phyloP scores from a whole-genome alignment of 2,888 invertebrate species.

The Entomobrya multifasciata region DNA sequence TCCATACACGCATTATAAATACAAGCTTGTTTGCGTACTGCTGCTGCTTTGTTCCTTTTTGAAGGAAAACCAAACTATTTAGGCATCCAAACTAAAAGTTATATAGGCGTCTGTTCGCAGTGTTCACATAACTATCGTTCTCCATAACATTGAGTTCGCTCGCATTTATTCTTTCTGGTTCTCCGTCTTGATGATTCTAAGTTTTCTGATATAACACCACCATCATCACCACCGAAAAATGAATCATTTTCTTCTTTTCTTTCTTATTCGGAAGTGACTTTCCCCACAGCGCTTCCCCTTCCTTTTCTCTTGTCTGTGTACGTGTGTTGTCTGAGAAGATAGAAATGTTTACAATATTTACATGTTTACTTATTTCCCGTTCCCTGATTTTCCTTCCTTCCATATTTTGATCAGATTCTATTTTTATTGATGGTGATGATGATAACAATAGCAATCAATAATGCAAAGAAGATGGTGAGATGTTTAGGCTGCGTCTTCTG shows the following conservation, averaged over 20 bases:
- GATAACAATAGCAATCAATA: constrained; percentile 22
- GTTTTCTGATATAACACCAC: not conserved
- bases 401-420: constrained; percentile 38
- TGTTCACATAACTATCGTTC: constrained; percentile 16
- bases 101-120: constrained; percentile 18
- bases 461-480: not conserved
- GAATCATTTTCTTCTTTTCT: constrained; percentile 47
- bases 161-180: not conserved
- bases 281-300: constrained; percentile 63
- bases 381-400: constrained; percentile 9
- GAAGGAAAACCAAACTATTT: too few species aligned
- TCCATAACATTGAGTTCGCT: not conserved
- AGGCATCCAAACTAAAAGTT: not conserved
- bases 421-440: constrained; percentile 38
- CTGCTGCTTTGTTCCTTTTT: constrained; percentile 13
- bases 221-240: constrained; percentile 10
- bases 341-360: constrained; percentile 48
- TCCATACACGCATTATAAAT: too few species aligned
- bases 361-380: constrained; percentile 50
- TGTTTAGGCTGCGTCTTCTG: not conserved
- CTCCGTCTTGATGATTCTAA: not conserved
- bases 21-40: constrained; percentile 23
- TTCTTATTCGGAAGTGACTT: constrained; percentile 59
- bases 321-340: not conserved
- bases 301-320: constrained; percentile 44